Conservation (phyloP, 1,140 invertebrate genomes). For the Temnothorax nylanderi region DNA sequence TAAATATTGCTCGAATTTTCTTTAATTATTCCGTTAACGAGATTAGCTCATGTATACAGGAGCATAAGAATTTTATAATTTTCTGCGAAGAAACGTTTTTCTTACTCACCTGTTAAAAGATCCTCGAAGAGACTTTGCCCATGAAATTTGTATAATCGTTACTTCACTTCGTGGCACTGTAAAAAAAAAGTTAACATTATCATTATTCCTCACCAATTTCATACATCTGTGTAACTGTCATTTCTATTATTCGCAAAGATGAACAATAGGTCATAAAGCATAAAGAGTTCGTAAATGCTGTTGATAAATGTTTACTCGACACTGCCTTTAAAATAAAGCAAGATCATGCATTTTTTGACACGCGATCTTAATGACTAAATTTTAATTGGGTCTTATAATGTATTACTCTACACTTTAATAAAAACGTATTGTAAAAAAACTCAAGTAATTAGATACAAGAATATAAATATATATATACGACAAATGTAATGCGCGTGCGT, state of each 20-base stretch:
- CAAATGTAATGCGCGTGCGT: slow-evolving; percentile 9
- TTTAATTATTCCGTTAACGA: slow-evolving; percentile 25
- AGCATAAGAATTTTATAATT: slow-evolving; percentile 34
- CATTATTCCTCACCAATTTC: slow-evolving; percentile 19
- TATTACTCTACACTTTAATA: slow-evolving; percentile 24
- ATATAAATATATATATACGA: slow-evolving; percentile 9
- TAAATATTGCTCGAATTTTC: slow-evolving; percentile 24
- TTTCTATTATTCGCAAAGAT: slow-evolving; percentile 31
- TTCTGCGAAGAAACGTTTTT: not conserved
- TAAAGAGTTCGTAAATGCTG: slow-evolving; percentile 31
- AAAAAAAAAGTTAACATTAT: slow-evolving; percentile 29
- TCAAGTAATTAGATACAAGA: slow-evolving; percentile 14
- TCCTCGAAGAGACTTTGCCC: slow-evolving; percentile 30
- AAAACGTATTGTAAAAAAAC: slow-evolving; percentile 22
- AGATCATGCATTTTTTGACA: slow-evolving; percentile 39
- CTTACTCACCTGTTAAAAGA: slow-evolving; percentile 16
- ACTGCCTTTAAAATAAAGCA: slow-evolving; percentile 65
- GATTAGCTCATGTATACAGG: slow-evolving; percentile 4
- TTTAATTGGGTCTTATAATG: slow-evolving; percentile 26
- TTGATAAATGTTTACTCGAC: slow-evolving; percentile 61
- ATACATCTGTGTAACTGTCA: not conserved
- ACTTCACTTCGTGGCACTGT: not conserved
- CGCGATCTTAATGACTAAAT: slow-evolving; percentile 31
- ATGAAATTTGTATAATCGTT: slow-evolving; percentile 11
- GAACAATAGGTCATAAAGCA: slow-evolving; percentile 24